These are phyloP conservation scores for Meiosimyza platycephala DNA, from an alignment of 2,888 invertebrate species.

Conservation along the genomic window DNA sequence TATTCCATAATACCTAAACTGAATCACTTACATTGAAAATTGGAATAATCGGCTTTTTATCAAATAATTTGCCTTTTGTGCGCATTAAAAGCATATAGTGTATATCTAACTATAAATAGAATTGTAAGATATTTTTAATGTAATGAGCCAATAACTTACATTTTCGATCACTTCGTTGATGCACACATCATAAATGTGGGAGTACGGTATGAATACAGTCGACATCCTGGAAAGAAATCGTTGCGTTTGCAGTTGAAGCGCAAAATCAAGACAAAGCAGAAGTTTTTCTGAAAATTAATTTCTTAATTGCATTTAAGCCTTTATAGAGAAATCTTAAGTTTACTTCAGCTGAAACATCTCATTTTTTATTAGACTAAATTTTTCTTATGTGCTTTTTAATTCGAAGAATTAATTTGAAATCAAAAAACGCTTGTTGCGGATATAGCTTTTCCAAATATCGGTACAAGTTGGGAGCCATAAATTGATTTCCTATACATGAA, in stretches of 20 bases:
- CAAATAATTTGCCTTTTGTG: slow-evolving; percentile 60
- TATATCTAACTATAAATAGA: slow-evolving; percentile 61
- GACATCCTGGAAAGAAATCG: slow-evolving; percentile 57
- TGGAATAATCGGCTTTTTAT: slow-evolving; percentile 62
- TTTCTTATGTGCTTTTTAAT: no score
- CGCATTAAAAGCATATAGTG: slow-evolving; percentile 65
- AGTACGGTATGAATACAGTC: slow-evolving; percentile 61
- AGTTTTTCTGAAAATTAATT: slow-evolving; percentile 54
- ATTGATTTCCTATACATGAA: no score
- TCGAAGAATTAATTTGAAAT: no score
- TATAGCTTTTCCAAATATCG: no score
- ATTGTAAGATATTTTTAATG: slow-evolving; percentile 13
- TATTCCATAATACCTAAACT: neutral
- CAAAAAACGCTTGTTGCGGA: no score
- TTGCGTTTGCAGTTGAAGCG: slow-evolving; percentile 61
- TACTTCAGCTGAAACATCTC: no score
- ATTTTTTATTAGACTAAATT: no score
- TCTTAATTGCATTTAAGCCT: neutral
- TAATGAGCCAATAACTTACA: slow-evolving; percentile 52
- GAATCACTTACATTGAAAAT: slow-evolving; percentile 62
- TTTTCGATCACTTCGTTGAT: slow-evolving; percentile 68
- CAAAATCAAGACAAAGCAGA: slow-evolving; percentile 61
- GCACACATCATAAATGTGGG: slow-evolving; percentile 63
- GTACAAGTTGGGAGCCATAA: no score
- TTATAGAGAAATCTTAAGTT: neutral